Base-by-base conservation (phyloP, 1,140 invertebrate species). In the Drusus annulatus region DNA sequence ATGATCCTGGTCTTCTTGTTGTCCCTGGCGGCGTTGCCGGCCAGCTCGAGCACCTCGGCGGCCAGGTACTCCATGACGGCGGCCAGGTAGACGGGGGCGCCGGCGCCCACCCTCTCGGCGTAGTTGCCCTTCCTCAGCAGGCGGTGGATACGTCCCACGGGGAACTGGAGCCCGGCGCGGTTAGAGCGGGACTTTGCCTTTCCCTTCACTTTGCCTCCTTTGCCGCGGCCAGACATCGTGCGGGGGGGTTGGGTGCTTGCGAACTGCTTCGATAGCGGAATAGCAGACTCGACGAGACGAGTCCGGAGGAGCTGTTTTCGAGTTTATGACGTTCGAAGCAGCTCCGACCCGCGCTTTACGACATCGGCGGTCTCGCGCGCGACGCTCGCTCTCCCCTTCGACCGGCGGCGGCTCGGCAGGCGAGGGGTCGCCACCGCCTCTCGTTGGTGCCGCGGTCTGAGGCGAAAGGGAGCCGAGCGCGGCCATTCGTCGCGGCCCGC, bases 241-340 rank as follows among this genome's bases (percentile, higher is more conserved):
- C n/a, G n/a, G n/a, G n/a, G n/a, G n/a, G n/a, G n/a, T n/a, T n/a
- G n/a, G n/a, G n/a, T n/a, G n/a, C n/a, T n/a, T n/a, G n/a, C n/a
- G n/a, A n/a, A n/a, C n/a, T n/a, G n/a, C n/a, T n/a, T n/a, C n/a
- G n/a, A n/a, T n/a, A n/a, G 87, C 2, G 94, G 94, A 73, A 93
- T 93, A 78, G 95, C 93, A 2, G 93, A 91, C 10, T 93, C 93
- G n/a, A n/a, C n/a, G n/a, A n/a, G n/a, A n/a, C n/a, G n/a, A n/a
- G n/a, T n/a, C n/a, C n/a, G n/a, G n/a, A n/a, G n/a, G n/a, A n/a
- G n/a, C n/a, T n/a, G n/a, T n/a, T n/a, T n/a, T n/a, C n/a, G n/a
- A n/a, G n/a, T n/a, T n/a, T n/a, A n/a, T n/a, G n/a, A n/a, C n/a
- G n/a, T n/a, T n/a, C n/a, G n/a, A n/a, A n/a, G n/a, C n/a, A n/a